Evolutionary conservation across 2,888 invertebrate genomes (phyloP), one percentile per base, ranked within the genome.

Genomic region (Watsonalla binaria): DNA sequence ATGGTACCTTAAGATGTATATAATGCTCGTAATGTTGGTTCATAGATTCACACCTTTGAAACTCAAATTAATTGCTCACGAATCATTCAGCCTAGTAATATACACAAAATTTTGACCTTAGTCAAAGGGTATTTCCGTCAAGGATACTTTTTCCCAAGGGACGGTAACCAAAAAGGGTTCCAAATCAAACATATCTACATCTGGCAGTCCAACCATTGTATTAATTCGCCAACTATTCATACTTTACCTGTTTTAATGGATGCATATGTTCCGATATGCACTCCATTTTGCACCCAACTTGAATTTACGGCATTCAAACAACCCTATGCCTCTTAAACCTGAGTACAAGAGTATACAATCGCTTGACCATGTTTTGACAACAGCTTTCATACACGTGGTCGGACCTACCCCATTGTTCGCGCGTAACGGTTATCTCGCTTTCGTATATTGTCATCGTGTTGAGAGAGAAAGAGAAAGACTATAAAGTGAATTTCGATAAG

Each of bases 251-350:
- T 42, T 47, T 56, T 70, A 70, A 71, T 71, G 72, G 69, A 67
- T 64, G 59, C 70, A 71, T 70, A 70, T 70, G 70, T 60, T 66
- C 64, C 59, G 70, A 66, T 66, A 70, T 63, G 58, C 61, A 68
- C 57, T 68, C 68, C 54, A 42, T 51, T 33, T 49, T 54, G 33
- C 45, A 42, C 57, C 47, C 0, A 35, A 46, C 7, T 34, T 24
- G 9, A 46, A 46, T 33, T 49, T 42, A 59, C 67, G 64, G 63
- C 58, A 58, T 58, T 58, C 59, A 60, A 62, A 69, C 66, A 64
- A 60, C 11, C 11, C 42, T 65, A 57, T 68, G 46, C 59, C 61
- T 61, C 54, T 57, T 58, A 24, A 24, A 24, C 2, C 24, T 2
- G 4, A 2, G 24, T 24, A 4, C 4, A 2, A 24, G 24, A 24